Evolutionary conservation across 2,113 vertebrate species (phyloP).

Genomic region (Nothobranchius kuhntae): DNA sequence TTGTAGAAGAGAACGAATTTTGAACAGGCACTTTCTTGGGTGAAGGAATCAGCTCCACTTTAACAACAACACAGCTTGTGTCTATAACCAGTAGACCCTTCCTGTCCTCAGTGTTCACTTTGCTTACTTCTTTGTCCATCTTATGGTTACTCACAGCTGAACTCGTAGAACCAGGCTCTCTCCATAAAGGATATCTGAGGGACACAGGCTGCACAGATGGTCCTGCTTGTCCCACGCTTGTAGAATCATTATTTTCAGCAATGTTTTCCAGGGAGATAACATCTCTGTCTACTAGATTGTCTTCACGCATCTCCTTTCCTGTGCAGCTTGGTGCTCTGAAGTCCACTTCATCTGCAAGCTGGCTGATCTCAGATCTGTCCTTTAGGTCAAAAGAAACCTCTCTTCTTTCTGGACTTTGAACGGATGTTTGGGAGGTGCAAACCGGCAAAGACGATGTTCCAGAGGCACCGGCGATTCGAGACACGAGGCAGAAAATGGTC

Average conservation of each 20-base stretch:
- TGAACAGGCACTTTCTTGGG: constrained; percentile 80
- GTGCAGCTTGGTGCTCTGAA: constrained; percentile 13
- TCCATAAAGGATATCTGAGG: constrained; percentile 77
- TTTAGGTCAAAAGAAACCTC: neutral
- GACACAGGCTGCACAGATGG: constrained; percentile 21
- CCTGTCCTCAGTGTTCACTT: constrained; percentile 43
- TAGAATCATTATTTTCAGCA: constrained; percentile 7
- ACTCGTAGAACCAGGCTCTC: constrained; percentile 60
- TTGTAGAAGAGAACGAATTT: constrained; percentile 43
- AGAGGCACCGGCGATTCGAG: constrained; percentile 58
- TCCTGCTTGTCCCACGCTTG: constrained; percentile 13
- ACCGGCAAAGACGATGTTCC: constrained; percentile 47
- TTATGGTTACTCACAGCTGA: neutral
- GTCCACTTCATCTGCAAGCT: constrained; percentile 73
- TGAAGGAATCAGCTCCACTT: constrained; percentile 82
- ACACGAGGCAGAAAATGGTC: constrained; percentile 81
- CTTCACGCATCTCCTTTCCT: constrained; percentile 27
- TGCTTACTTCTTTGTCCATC: constrained; percentile 14
- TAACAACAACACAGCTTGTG: constrained; percentile 86
- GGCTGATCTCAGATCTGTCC: constrained; percentile 11
- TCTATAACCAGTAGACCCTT: constrained; percentile 84
- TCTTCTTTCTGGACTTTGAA: constrained; percentile 7
- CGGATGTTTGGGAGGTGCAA: constrained; percentile 20
- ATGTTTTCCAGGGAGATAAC: constrained; percentile 1
- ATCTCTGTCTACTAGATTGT: constrained; percentile 12